phyloP scores from a whole-genome alignment of 2,113 vertebrate species.

The Spizaetus ornatus region DNA sequence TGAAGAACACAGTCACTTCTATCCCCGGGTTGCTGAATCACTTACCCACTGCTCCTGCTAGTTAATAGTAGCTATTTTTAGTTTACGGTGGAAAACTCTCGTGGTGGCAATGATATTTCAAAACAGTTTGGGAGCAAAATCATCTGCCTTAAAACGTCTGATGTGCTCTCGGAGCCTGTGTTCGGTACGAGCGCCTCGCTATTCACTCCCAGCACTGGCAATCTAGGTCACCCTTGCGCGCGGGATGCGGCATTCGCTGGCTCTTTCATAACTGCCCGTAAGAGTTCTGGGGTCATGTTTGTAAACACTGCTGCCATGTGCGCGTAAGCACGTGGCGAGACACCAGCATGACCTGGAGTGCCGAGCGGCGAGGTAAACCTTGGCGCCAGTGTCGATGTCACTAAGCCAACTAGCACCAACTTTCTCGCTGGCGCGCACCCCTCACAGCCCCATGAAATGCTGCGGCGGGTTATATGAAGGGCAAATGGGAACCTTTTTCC shows the following conservation, averaged over 20 bases:
- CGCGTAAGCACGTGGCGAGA: slow-evolving; percentile 62
- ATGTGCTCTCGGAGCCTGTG: neutral
- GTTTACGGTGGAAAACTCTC: slow-evolving; percentile 40
- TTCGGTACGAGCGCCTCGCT: neutral
- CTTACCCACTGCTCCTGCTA: slow-evolving; percentile 2
- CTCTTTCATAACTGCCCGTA: slow-evolving; percentile 67
- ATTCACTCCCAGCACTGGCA: neutral
- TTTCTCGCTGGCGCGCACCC: neutral
- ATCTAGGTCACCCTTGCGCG: slow-evolving; percentile 7
- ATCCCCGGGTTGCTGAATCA: neutral
- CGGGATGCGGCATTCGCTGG: slow-evolving; percentile 47
- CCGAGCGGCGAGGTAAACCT: slow-evolving; percentile 67
- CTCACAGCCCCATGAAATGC: neutral
- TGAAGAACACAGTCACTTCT: slow-evolving; percentile 7
- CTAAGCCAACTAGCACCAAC: neutral
- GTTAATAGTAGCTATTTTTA: slow-evolving; percentile 68
- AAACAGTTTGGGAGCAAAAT: slow-evolving; percentile 25
- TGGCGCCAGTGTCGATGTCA: slow-evolving; percentile 38
- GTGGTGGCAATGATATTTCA: slow-evolving; percentile 7
- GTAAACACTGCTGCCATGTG: slow-evolving; percentile 84
- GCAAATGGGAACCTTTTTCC: neutral
- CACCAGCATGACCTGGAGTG: slow-evolving; percentile 51
- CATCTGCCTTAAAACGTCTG: neutral
- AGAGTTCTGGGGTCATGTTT: slow-evolving; percentile 81
- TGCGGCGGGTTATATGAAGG: neutral